phyloP scores from a whole-genome alignment of 1,140 invertebrate species.

The Gryllus bimaculatus region DNA sequence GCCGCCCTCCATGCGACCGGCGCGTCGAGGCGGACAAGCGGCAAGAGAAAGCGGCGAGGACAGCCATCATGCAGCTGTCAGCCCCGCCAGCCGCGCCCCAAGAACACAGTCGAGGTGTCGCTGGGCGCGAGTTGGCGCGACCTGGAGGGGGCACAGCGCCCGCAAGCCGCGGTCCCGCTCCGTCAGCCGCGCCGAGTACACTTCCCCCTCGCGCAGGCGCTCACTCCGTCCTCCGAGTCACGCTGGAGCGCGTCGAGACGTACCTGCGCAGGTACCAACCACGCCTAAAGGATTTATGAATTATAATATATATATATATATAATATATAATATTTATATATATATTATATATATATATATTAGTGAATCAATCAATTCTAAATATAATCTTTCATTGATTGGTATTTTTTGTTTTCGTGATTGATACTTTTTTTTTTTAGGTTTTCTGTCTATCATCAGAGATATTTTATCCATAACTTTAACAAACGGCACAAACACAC shows the following conservation, averaged over 20 bases:
- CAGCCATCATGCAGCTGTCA: background rate
- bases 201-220: background rate
- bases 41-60: background rate
- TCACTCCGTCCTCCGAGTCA: conserved; percentile 18
- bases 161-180: background rate
- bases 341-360: too few relatives aligned
- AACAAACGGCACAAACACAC: too few relatives aligned
- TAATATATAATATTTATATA: too few relatives aligned
- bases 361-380: too few relatives aligned
- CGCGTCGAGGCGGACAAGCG: background rate
- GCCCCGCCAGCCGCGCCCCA: background rate
- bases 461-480: too few relatives aligned
- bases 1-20: background rate
- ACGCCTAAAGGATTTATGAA: too few relatives aligned
- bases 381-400: too few relatives aligned
- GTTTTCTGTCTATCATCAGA: too few relatives aligned
- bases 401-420: too few relatives aligned
- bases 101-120: background rate
- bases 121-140: background rate
- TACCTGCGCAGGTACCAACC: conserved; percentile 32
- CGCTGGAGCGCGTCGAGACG: conserved; percentile 30
- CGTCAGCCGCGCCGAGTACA: background rate
- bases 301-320: too few relatives aligned
- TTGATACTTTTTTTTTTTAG: too few relatives aligned
- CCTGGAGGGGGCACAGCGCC: background rate